Evolutionary conservation across 1,140 invertebrate species (phyloP).

Genomic region (Zaprionus tsacasi): DNA sequence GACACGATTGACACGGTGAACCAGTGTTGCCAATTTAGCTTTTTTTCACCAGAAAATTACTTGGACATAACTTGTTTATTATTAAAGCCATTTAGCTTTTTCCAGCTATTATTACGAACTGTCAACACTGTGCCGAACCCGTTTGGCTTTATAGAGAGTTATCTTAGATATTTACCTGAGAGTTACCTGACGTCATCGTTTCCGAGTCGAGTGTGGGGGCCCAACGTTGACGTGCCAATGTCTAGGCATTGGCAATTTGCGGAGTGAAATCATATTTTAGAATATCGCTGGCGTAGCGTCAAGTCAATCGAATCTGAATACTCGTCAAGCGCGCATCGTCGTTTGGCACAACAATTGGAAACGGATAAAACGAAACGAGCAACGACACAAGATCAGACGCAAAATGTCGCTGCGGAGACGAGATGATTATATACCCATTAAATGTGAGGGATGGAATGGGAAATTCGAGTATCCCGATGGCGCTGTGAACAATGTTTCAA

Average conservation of each 20-base stretch:
- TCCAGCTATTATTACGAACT: neutral
- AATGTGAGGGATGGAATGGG: slow-evolving; percentile 83
- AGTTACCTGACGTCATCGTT: slow-evolving; percentile 6
- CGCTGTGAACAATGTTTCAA: slow-evolving; percentile 76
- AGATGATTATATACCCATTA: slow-evolving; percentile 83
- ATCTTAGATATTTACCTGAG: slow-evolving; percentile 1
- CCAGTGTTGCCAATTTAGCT: neutral
- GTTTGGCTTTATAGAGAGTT: slow-evolving; percentile 29
- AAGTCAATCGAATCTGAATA: slow-evolving; percentile 65
- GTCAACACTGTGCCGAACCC: neutral
- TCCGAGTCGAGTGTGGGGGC: neutral
- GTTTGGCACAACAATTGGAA: neutral
- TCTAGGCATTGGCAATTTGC: slow-evolving; percentile 42
- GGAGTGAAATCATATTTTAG: slow-evolving; percentile 79
- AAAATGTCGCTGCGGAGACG: slow-evolving; percentile 72
- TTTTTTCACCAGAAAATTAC: neutral
- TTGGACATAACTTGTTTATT: too few relatives aligned
- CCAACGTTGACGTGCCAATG: slow-evolving; percentile 19
- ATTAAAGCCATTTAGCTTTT: neutral
- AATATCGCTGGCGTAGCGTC: slow-evolving; percentile 48
- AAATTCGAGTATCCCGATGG: slow-evolving; percentile 76
- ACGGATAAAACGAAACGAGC: neutral
- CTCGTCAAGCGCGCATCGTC: slow-evolving; percentile 42
- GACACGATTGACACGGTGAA: slow-evolving; percentile 38
- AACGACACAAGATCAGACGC: neutral